Conservation (phyloP, 23 tunicate species). For the Ascidia mentula region DNA sequence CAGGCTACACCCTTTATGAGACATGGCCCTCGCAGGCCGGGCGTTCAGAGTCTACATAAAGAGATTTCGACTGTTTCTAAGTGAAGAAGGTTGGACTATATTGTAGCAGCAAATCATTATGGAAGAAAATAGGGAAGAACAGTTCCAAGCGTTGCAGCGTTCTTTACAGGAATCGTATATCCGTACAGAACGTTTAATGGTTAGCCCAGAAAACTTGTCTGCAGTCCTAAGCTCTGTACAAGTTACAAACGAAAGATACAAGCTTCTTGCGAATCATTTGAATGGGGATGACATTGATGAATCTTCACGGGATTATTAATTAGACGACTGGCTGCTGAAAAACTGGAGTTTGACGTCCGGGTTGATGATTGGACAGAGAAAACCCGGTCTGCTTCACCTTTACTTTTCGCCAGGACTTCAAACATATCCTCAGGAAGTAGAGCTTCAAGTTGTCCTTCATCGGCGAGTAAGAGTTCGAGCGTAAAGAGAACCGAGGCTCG, state of each 20-base stretch:
- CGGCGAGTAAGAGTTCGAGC: conserved; percentile 4
- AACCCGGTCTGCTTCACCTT: background rate
- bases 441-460: background rate
- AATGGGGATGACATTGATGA: background rate
- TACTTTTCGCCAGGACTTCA: background rate
- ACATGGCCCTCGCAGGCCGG: background rate
- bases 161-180: background rate
- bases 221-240: background rate
- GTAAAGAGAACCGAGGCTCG: background rate
- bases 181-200: background rate
- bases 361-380: background rate
- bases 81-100: background rate
- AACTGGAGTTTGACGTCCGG: background rate
- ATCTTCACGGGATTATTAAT: background rate
- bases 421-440: background rate
- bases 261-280: background rate
- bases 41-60: conserved; percentile 7
- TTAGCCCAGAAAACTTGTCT: background rate
- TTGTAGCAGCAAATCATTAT: too few relatives aligned
- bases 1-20: background rate
- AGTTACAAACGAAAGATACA: background rate
- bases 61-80: background rate
- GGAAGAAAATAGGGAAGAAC: background rate
- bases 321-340: background rate
- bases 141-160: background rate